Evolutionary conservation across 2,888 invertebrate genomes (phyloP), one percentile per base, ranked within the genome.

Genomic region (Timema cristinae): DNA sequence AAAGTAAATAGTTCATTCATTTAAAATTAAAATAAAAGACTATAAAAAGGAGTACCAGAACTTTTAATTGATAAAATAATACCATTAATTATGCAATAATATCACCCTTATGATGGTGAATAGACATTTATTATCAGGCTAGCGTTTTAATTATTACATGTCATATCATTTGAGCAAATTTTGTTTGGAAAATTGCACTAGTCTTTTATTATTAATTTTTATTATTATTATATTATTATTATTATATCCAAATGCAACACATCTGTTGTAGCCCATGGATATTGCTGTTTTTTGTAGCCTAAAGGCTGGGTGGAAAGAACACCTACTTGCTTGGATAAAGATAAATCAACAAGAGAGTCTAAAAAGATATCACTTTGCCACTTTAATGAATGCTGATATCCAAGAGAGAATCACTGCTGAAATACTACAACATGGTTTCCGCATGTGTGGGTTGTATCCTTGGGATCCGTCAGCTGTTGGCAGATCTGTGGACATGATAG

Each of bases 181-280:
- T 11, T 56, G 7, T 11, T 16, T 2, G 16, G 9, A 56, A 56
- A 56, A 11, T 56, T n/a, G 7, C n/a, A n/a, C n/a, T n/a, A n/a
- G n/a, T n/a, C n/a, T n/a, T n/a, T n/a, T n/a, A n/a, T n/a, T n/a
- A n/a, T n/a, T n/a, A n/a, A n/a, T n/a, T n/a, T n/a, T n/a, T n/a
- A n/a, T n/a, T n/a, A n/a, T n/a, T 56, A 56, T 7, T 7, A 56
- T 13, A 15, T 56, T 56, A 16, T n/a, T 56, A 15, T 5, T 7
- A 7, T 16, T 56, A 6, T 56, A 56, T 7, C 56, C 5, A 56
- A 56, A 56, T 16, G n/a, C 56, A 9, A 56, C 7, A 56, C 4
- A 56, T 13, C n/a, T 56, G 15, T 15, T 56, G 56, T 16, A 56
- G 16, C 56, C 56, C 16, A 56, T 56, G 56, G n/a, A 56, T 56